These are phyloP conservation scores for Notospermus geniculatus DNA, from an alignment of 1,140 invertebrate genomes.

Conservation along the genomic window DNA sequence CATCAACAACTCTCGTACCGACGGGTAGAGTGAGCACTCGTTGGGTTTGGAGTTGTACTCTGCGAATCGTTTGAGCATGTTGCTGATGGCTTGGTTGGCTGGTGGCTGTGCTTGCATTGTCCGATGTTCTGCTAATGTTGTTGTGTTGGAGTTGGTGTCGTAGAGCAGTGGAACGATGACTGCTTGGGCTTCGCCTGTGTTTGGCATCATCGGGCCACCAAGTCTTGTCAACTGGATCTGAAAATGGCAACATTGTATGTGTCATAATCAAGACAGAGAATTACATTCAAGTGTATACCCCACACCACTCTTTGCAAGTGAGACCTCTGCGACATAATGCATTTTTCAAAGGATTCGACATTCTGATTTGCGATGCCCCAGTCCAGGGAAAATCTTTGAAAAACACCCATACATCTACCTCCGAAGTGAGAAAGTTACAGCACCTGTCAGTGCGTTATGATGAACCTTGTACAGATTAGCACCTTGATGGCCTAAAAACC, in stretches of 20 bases:
- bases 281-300: too few species aligned
- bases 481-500: too few species aligned
- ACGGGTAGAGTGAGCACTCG: slow-evolving; percentile 85
- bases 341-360: too few species aligned
- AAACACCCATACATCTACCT: too few species aligned
- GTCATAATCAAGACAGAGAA: too few species aligned
- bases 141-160: slow-evolving; percentile 79
- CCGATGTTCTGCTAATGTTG: slow-evolving; percentile 72
- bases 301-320: too few species aligned
- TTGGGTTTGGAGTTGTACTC: slow-evolving; percentile 65
- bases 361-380: too few species aligned
- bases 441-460: too few species aligned
- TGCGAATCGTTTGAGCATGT: slow-evolving; percentile 70
- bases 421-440: too few species aligned
- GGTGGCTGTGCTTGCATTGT: slow-evolving; percentile 61
- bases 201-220: slow-evolving; percentile 61
- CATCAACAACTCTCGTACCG: slow-evolving; percentile 78
- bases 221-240: slow-evolving; percentile 81
- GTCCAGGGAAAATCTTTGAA: too few species aligned
- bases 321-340: too few species aligned
- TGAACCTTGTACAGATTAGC: too few species aligned
- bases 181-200: slow-evolving; percentile 70
- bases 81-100: slow-evolving; percentile 59
- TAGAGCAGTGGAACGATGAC: slow-evolving; percentile 85
- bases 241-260: slow-evolving; percentile 31